Evolutionary conservation across 2,113 vertebrate genomes (phyloP), one percentile per base, ranked within the genome.

Genomic region (Podarcis cretensis): DNA sequence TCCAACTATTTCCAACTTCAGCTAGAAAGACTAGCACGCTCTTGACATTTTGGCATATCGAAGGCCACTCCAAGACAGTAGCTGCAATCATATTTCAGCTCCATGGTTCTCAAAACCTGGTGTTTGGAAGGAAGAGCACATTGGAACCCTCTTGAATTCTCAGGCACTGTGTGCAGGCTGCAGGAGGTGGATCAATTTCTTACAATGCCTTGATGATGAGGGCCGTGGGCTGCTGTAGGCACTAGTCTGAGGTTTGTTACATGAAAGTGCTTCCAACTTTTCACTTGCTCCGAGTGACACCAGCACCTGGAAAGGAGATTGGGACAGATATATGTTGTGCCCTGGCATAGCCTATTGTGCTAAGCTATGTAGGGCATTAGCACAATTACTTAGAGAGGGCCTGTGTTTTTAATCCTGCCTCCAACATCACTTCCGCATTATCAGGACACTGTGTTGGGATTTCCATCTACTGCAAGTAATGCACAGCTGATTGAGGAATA

Each of bases 201-300:
- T 89, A 76, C 95, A 95, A 90, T 95, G 96, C 73, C 87, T 93
- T 66, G 91, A 87, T 4, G 94, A 96, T 25, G 95, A 30, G 0
- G 90, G 90, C 25, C 78, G 84, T 32, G 73, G 8, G 12, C 71
- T 83, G 86, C 43, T 83, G 10, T 4, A 3, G 0, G 32, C 63
- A 18, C 78, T 5, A 0, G 85, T 40, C 43, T 88, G 90, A 23
- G 86, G 63, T 66, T 83, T 86, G 3, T 85, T 23, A 2, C 89
- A 4, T n/a, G 94, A 92, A 7, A 96, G 91, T 1, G 76, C 35
- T 0, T 94, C 86, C 93, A 97, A 93, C 86, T 93, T 97, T 88
- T 96, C 96, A 1, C 92, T 87, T 78, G 97, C 97, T 30, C 89
- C 63, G 65, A 97, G 91, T 23, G 97, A 96, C 84, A 97, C 93